phyloP scores from a whole-genome alignment of 2,797 vertebrate species.

The Psittacula echo region DNA sequence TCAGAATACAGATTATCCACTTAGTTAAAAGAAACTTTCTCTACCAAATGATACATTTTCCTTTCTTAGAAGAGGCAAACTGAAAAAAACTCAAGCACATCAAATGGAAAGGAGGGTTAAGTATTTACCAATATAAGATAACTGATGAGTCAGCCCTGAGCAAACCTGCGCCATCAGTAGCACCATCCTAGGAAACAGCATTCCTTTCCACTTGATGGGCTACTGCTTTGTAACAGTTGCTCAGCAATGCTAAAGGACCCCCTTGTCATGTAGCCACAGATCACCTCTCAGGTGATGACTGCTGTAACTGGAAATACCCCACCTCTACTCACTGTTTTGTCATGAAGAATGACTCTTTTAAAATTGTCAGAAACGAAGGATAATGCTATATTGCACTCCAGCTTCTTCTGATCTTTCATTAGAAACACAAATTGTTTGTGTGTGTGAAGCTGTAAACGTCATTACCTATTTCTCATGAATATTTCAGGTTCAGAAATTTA shows the following conservation, averaged over 20 bases:
- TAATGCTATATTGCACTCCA: neutral
- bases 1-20: neutral
- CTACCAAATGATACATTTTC: neutral
- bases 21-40: neutral
- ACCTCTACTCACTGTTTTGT: neutral
- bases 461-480: conserved; percentile 56
- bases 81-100: neutral
- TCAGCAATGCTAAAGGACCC: neutral
- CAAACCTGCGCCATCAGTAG: neutral
- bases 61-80: neutral
- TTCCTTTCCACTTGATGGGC: neutral
- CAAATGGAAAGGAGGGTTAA: neutral
- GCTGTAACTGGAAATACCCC: neutral
- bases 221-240: neutral
- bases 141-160: neutral
- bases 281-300: neutral
- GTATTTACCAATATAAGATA: neutral
- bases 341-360: neutral
- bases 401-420: conserved; percentile 9
- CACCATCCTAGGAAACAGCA: neutral
- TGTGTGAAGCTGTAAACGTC: conserved; percentile 26
- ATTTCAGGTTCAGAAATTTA: conserved; percentile 55
- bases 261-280: neutral
- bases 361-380: neutral
- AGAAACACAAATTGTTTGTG: neutral